phyloP scores from a whole-genome alignment of 2,113 vertebrate genomes.

The Misgurnus anguillicaudatus region DNA sequence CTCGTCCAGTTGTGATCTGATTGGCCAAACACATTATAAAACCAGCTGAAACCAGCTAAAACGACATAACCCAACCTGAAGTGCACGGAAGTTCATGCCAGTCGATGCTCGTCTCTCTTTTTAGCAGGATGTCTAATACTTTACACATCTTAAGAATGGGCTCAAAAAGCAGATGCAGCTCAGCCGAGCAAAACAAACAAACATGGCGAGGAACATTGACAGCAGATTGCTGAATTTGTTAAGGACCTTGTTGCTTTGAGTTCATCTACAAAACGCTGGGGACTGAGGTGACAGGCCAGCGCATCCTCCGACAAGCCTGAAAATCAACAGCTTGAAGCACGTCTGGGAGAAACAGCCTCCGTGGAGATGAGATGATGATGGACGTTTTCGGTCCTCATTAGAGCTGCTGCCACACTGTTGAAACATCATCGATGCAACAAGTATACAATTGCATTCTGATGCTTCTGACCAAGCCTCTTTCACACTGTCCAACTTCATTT shows the following conservation, averaged over 20 bases:
- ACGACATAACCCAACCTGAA: neutral
- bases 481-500: constrained; percentile 53
- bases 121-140: neutral
- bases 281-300: constrained; percentile 26
- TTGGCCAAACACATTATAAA: too few relatives aligned
- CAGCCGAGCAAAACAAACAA: constrained; percentile 18
- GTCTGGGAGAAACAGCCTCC: neutral
- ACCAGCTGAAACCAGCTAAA: neutral
- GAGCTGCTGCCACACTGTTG: constrained; percentile 14
- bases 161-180: constrained; percentile 24
- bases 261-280: constrained; percentile 29
- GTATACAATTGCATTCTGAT: neutral
- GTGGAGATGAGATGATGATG: constrained; percentile 17
- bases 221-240: constrained; percentile 15
- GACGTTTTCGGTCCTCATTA: constrained; percentile 35
- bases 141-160: constrained; percentile 1
- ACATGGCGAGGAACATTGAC: constrained; percentile 17
- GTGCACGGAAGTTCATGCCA: neutral
- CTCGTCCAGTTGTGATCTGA: too few relatives aligned
- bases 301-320: constrained; percentile 14
- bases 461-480: constrained; percentile 1
- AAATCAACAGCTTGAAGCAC: constrained; percentile 35
- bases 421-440: constrained; percentile 9
- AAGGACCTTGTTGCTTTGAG: constrained; percentile 18
- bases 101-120: neutral